Percentiles rank a stretch among this genome's conserved stretches.
These are phyloP conservation scores for Arrhamphus sclerolepis DNA, from an alignment of 2,797 vertebrate genomes.

Conservation along the genomic window DNA sequence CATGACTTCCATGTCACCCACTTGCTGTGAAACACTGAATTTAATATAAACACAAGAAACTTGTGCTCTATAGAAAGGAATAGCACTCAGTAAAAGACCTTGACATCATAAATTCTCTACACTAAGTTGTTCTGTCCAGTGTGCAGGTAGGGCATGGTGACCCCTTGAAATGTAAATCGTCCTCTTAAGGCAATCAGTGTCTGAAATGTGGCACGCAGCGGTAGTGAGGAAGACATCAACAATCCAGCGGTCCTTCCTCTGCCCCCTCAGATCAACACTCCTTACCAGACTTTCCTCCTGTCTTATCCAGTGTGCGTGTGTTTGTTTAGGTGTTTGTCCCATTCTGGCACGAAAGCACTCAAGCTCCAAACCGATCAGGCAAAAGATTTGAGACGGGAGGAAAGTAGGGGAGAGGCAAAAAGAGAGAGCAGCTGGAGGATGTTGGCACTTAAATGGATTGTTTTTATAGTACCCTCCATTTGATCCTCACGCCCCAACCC, in stretches of 20 bases:
- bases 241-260: slow-evolving; percentile 71
- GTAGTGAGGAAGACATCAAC: slow-evolving; percentile 73
- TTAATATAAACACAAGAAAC: too few species aligned
- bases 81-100: too few species aligned
- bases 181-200: slow-evolving; percentile 79
- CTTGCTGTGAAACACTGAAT: slow-evolving; percentile 77
- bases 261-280: slow-evolving; percentile 69
- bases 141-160: too few species aligned
- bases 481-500: slow-evolving; percentile 52
- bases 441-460: slow-evolving; percentile 79
- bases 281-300: slow-evolving; percentile 54
- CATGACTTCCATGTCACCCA: slow-evolving; percentile 63
- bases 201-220: slow-evolving; percentile 77
- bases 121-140: too few species aligned
- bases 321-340: slow-evolving; percentile 56
- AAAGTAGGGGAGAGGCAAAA: slow-evolving; percentile 46
- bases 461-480: slow-evolving; percentile 72
- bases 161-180: slow-evolving; percentile 83
- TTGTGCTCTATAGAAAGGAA: too few species aligned
- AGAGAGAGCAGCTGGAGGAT: slow-evolving; percentile 65
- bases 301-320: slow-evolving; percentile 34
- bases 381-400: slow-evolving; percentile 47
- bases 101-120: too few species aligned
- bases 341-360: slow-evolving; percentile 69
- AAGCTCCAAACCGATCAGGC: slow-evolving; percentile 54